Conservation (phyloP, 1,140 invertebrate species). For the Drosophila saltans region DNA sequence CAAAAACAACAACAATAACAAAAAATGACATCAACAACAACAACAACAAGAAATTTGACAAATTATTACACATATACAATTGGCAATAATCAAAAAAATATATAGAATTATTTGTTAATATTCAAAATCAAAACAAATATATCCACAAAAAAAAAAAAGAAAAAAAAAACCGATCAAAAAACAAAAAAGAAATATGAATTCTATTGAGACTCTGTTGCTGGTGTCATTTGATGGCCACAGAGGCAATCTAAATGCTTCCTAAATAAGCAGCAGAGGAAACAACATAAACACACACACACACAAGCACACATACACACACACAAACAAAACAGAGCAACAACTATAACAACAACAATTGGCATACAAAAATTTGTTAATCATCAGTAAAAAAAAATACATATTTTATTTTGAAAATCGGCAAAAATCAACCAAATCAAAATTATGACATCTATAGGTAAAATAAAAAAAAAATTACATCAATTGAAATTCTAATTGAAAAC, state of each 20-base stretch:
- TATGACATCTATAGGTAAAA: conserved; percentile 83
- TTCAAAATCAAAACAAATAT: not conserved
- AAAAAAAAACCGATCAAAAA: conserved; percentile 2
- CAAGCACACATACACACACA: conserved; percentile 11
- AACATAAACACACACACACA: conserved; percentile 24
- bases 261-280: conserved; percentile 37
- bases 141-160: not conserved
- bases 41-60: not conserved
- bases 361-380: conserved; percentile 49
- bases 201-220: conserved; percentile 22
- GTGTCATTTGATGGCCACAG: conserved; percentile 26
- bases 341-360: conserved; percentile 38
- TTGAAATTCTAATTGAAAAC: conserved; percentile 7
- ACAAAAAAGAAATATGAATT: conserved; percentile 31
- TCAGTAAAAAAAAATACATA: conserved; percentile 5
- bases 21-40: not conserved
- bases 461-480: conserved; percentile 13
- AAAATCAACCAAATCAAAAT: conserved; percentile 67
- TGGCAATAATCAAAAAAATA: not conserved
- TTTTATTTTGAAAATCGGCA: conserved; percentile 39
- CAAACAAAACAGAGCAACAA: conserved; percentile 17
- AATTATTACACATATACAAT: not conserved
- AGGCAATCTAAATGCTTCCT: conserved; percentile 47
- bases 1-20: no score
- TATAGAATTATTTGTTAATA: not conserved